phyloP scores from a whole-genome alignment of 2,888 invertebrate genomes.

The Drosophila acutilabella region DNA sequence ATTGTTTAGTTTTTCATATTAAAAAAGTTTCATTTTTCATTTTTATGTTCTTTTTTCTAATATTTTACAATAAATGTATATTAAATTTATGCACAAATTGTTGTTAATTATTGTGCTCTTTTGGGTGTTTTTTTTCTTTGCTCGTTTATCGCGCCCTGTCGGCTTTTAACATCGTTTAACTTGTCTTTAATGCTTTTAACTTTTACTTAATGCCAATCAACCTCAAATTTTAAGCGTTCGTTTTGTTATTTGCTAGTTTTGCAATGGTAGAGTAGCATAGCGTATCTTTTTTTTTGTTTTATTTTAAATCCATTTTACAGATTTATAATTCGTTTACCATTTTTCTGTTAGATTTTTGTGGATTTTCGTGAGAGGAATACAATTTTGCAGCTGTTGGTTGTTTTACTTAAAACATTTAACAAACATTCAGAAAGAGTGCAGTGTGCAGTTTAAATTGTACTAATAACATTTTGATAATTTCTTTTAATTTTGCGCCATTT shows the following conservation, averaged over 20 bases:
- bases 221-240: slow-evolving; percentile 81
- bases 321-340: slow-evolving; percentile 83
- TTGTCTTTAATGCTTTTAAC: slow-evolving; percentile 53
- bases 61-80: slow-evolving; percentile 75
- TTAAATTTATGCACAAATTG: slow-evolving; percentile 63
- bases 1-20: slow-evolving; percentile 44
- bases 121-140: slow-evolving; percentile 46
- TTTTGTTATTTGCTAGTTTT: slow-evolving; percentile 59
- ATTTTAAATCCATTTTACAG: slow-evolving; percentile 21
- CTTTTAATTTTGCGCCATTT: slow-evolving; percentile 40
- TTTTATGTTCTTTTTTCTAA: slow-evolving; percentile 43
- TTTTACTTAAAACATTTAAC: slow-evolving; percentile 70
- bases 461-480: slow-evolving; percentile 65
- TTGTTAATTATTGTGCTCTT: slow-evolving; percentile 39
- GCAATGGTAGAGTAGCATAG: slow-evolving; percentile 70
- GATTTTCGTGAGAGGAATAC: slow-evolving; percentile 65
- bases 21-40: slow-evolving; percentile 38
- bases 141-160: slow-evolving; percentile 83
- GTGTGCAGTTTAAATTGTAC: slow-evolving; percentile 82
- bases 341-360: slow-evolving; percentile 29
- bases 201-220: slow-evolving; percentile 83
- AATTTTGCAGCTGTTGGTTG: slow-evolving; percentile 74
- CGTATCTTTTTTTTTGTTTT: slow-evolving; percentile 44
- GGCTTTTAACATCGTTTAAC: slow-evolving; percentile 81
- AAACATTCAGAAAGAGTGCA: slow-evolving; percentile 81